Percentiles rank a stretch among this genome's conserved stretches.
Evolutionary conservation across 2,888 invertebrate genomes (phyloP).

Genomic region (Ornithoptera priamus): DNA sequence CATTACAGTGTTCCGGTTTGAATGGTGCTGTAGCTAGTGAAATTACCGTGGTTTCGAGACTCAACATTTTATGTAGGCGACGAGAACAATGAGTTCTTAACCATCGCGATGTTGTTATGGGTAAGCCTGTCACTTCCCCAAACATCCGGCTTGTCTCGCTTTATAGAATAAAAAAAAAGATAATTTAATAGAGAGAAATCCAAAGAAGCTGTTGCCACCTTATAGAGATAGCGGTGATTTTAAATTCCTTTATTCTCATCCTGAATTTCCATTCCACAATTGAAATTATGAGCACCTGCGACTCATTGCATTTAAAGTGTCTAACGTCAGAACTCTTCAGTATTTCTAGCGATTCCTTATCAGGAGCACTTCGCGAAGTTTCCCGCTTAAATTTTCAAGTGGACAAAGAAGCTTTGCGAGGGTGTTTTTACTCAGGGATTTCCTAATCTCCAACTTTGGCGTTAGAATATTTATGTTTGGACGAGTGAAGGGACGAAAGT

Average conservation of each 20-base stretch:
- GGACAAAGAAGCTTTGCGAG: slow-evolving; percentile 12
- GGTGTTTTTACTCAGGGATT: slow-evolving; percentile 11
- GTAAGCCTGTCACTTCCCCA: too few relatives aligned
- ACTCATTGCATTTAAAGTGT: slow-evolving; percentile 23
- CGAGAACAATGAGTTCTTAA: too few relatives aligned
- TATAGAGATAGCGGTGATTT: not conserved
- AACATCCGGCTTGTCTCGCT: too few relatives aligned
- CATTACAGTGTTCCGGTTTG: too few relatives aligned
- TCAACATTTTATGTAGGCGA: too few relatives aligned
- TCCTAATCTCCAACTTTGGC: slow-evolving; percentile 3
- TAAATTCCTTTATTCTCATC: not conserved
- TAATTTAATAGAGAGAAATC: not conserved
- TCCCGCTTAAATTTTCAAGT: slow-evolving; percentile 18
- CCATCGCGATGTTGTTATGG: too few relatives aligned
- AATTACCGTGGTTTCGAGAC: too few relatives aligned
- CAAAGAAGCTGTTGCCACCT: not conserved
- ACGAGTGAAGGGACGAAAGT: not conserved
- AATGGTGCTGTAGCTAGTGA: too few relatives aligned
- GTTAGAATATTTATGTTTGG: slow-evolving; percentile 7
- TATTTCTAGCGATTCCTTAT: slow-evolving; percentile 19
- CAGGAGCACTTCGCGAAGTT: slow-evolving; percentile 20
- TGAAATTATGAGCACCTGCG: slow-evolving; percentile 23
- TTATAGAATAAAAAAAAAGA: too few relatives aligned
- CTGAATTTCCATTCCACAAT: slow-evolving; percentile 1
- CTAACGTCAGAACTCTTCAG: slow-evolving; percentile 18